Evolutionary conservation across 2,113 vertebrate genomes (phyloP), one percentile per base, ranked within the genome.

Genomic region (Vicugna pacos): DNA sequence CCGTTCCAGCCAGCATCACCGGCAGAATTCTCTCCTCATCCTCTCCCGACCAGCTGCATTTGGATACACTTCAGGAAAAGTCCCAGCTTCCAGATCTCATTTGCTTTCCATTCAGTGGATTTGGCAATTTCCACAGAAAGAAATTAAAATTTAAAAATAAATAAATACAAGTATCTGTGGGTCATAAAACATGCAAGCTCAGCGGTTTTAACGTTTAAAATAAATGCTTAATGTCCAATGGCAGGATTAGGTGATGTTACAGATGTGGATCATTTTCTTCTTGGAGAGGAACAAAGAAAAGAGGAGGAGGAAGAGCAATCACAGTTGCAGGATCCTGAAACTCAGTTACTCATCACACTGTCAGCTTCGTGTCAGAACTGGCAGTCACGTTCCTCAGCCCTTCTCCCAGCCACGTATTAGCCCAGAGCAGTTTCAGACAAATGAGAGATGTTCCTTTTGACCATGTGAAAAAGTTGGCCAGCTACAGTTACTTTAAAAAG

Each of bases 71-170:
- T 89, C 14, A 69, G 64, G 93, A 96, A 92, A 96, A 97, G 89
- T 80, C 92, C 89, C 13, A 50, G 64, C 42, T 94, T 93, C n/a
- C 14, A 65, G 70, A 91, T 32, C 60, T 93, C 86, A 64, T 77
- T 93, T 94, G 50, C 76, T 95, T 96, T 96, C n/a, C 58, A 65
- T 32, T 91, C 83, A 38, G 0, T 50, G 84, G 58, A 56, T 80
- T 62, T 95, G 69, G 32, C 76, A 86, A 89, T 91, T 97, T 96
- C 76, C 93, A 89, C 65, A 87, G 76, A 54, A 87, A 87, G 38
- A 96, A 95, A 94, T 80, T 96, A 97, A 95, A 96, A 97, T 65
- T 60, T 69, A 24, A 82, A 94, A 93, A 91, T 73, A 95, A 94
- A 94, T 92, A 95, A 95, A 96, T 82, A 94, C 88, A 94, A 83